Percentiles rank a stretch among this genome's conserved stretches.
phyloP scores from a whole-genome alignment of 2,888 invertebrate species.

The Clanis bilineata region DNA sequence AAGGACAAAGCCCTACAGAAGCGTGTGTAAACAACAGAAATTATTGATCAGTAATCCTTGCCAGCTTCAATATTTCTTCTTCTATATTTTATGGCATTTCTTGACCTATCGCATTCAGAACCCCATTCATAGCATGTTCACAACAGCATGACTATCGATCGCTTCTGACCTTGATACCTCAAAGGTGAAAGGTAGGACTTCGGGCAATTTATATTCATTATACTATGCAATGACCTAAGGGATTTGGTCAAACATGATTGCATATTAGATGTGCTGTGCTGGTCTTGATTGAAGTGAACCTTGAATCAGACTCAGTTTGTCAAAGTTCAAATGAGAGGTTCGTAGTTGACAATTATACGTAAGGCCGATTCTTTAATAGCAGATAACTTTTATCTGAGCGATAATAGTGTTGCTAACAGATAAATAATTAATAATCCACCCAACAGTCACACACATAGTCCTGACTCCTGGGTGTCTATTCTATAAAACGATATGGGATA shows the following conservation, averaged over 20 bases:
- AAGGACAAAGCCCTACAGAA: neutral
- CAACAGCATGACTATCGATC: neutral
- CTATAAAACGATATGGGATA: too few species aligned
- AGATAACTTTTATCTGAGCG: too few species aligned
- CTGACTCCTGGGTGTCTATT: too few species aligned
- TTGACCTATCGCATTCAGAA: neutral
- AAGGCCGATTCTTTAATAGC: too few species aligned
- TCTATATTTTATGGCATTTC: neutral
- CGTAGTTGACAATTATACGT: too few species aligned
- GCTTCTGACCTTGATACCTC: constrained; percentile 17
- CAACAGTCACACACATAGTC: too few species aligned
- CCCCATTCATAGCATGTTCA: neutral
- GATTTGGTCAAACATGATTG: constrained; percentile 1
- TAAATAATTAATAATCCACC: too few species aligned
- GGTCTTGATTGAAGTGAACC: neutral
- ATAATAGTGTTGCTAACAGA: too few species aligned
- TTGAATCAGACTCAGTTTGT: neutral
- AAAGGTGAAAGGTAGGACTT: constrained; percentile 17
- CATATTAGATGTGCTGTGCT: neutral
- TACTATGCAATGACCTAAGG: neutral
- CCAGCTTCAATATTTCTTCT: neutral
- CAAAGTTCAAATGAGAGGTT: neutral
- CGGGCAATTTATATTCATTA: constrained; percentile 1
- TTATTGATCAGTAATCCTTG: neutral
- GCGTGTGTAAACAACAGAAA: neutral